Percentiles rank a stretch among this genome's conserved stretches.
Conservation (phyloP, 2,888 invertebrate species). For the Phrixothrix hirtus region DNA sequence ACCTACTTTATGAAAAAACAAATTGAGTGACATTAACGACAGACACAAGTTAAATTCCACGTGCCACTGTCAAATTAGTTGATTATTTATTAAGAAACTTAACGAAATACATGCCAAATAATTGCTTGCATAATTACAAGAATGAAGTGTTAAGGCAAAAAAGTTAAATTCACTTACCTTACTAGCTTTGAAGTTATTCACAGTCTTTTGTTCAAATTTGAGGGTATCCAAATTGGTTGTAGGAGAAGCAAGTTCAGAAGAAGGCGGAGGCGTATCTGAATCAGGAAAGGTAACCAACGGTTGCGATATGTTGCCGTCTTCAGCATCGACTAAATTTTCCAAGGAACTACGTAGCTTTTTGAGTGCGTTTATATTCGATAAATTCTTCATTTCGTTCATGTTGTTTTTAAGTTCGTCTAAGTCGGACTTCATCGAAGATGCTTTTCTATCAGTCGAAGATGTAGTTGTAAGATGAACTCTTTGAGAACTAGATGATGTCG, state of each 20-base stretch:
- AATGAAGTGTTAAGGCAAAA: too few species aligned
- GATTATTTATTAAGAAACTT: too few species aligned
- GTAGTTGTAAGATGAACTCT: conserved; percentile 56
- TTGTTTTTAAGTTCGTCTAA: conserved; percentile 78
- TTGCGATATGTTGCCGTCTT: conserved; percentile 60
- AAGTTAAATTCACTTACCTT: conserved; percentile 57
- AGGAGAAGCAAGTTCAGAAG: conserved; percentile 54
- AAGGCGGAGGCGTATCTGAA: conserved; percentile 68
- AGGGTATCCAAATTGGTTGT: conserved; percentile 63
- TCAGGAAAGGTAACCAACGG: conserved; percentile 83
- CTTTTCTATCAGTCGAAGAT: conserved; percentile 72
- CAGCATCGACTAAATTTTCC: conserved; percentile 78
- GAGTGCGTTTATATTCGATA: conserved; percentile 47
- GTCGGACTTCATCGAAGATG: conserved; percentile 81
- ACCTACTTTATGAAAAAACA: too few species aligned
- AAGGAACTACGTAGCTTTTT: conserved; percentile 67
- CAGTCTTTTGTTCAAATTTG: conserved; percentile 83
- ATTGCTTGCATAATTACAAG: too few species aligned
- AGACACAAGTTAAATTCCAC: too few species aligned
- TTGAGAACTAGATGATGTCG: conserved; percentile 58
- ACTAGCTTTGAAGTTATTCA: conserved; percentile 76
- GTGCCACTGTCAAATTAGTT: background rate
- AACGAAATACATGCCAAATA: too few species aligned
- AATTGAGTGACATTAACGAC: too few species aligned
- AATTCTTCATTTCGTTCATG: conserved; percentile 85